Base-by-base conservation (phyloP, 2,888 invertebrate species). In the Acleris emargana region DNA sequence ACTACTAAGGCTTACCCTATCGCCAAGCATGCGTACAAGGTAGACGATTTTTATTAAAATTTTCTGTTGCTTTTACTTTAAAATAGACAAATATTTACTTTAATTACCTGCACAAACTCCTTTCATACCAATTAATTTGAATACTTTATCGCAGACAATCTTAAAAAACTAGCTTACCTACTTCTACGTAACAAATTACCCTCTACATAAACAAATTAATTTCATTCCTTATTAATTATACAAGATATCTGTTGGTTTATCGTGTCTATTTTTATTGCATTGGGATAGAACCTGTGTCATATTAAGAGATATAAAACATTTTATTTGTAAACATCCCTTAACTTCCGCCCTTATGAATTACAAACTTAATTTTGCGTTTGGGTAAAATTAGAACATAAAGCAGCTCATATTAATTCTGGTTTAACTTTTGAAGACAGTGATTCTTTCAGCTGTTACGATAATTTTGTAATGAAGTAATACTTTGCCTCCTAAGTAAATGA, bases 251-350 rank as follows among this genome's bases (percentile, higher is more conserved):
- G 43, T 54, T 60, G 51, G 66, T 61, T 61, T 57, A 66, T 66
- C 61, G 61, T 61, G 57, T 64, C 57, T 66, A 66, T 66, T 66
- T 64, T 57, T 66, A 66, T 61, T 66, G 38, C 57, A 66, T 43
- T 18, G 4, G 22, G 22, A 53, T 18, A 43, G 60, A 61, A 66
- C 66, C 66, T 66, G 66, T 66, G 52, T 61, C 52, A 58, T 64
- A 71, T 63, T 67, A 64, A 22, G 55, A 60, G 67, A 71, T 71
- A 73, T 75, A 72, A 77, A 75, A 73, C 71, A 71, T 73, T 77
- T 73, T 74, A 71, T 72, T 70, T 68, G 66, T 50, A 60, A 69
- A 51, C 76, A 76, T 73, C 76, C 79, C 75, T 70, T 73, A 58
- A 67, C 73, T 74, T 75, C 77, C 77, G 75, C 73, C 76, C 71